Percentiles rank a stretch among this genome's conserved stretches.
These are phyloP conservation scores for Eilema sororculum DNA, from an alignment of 2,888 invertebrate genomes.

Conservation along the genomic window DNA sequence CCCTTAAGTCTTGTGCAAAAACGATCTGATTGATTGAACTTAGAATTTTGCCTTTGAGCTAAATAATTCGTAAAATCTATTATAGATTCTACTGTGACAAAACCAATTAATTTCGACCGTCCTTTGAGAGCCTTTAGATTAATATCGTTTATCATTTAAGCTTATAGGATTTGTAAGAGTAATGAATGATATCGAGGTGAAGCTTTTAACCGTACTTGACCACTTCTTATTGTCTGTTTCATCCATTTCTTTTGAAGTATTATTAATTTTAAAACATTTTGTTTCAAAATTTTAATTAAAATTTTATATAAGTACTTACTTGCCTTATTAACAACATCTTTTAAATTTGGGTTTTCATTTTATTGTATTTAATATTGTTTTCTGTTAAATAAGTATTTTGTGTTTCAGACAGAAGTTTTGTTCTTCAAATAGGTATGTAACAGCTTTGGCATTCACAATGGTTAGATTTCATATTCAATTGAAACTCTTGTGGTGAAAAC, in stretches of 20 bases:
- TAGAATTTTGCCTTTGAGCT: slow-evolving; percentile 29
- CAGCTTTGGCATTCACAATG: no score
- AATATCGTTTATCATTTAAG: slow-evolving; percentile 14
- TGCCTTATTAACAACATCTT: background rate
- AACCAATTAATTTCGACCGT: slow-evolving; percentile 32
- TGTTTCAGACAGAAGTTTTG: no score
- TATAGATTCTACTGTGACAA: slow-evolving; percentile 25
- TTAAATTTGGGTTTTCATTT: background rate
- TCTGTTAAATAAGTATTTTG: no score
- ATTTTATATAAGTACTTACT: background rate
- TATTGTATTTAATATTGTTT: background rate
- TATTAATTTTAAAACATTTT: background rate
- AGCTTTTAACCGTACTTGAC: background rate
- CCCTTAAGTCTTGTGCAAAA: slow-evolving; percentile 15
- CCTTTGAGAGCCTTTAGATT: slow-evolving; percentile 22
- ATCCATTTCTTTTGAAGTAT: background rate
- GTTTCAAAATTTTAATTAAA: background rate
- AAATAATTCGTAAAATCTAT: slow-evolving; percentile 31
- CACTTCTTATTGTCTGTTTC: background rate
- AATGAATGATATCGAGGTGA: slow-evolving; percentile 8
- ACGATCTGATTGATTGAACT: slow-evolving; percentile 23
- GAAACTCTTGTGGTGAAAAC: no score
- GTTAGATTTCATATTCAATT: no score
- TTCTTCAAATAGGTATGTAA: no score
- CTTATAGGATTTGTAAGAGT: slow-evolving; percentile 12